Base-by-base conservation (phyloP, 1,140 invertebrate genomes). In the Zelostemma sp. region DNA sequence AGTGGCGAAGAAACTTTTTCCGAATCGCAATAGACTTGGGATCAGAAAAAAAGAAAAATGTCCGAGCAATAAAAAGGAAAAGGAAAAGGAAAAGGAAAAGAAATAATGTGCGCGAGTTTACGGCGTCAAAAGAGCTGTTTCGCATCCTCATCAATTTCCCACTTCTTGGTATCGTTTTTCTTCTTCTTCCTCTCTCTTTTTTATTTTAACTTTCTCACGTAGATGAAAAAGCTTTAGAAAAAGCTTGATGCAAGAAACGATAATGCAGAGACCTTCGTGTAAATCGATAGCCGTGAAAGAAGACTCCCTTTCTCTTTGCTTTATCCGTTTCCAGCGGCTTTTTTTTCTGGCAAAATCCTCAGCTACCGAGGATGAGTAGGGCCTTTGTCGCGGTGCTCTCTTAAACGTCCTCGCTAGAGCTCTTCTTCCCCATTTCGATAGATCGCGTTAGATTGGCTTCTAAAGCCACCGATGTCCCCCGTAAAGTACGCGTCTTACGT, bases 361-460 rank as follows among this genome's bases (percentile, higher is more conserved):
- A 6, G n/a, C 12, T 35, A 8, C 6, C 61, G 53, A 68, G 69
- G 69, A 72, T 72, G 69, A 72, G 60, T 62, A 46, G 53, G 28
- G 57, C 61, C 64, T 72, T 72, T 72, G 69, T 68, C 64, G 57
- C 64, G 64, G 59, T 65, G 60, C 56, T 65, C 69, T 65, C 48
- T 72, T 72, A 68, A 72, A 72, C 25, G 68, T 64, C 64, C 60
- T 59, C 40, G 16, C 62, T 65, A 60, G 40, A 72, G 60, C 59
- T 62, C 59, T 72, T 72, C 56, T 72, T 72, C 56, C 69, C 69
- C 64, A 67, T 72, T 67, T 67, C 63, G 69, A 64, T 67, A 57
- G 69, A 72, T 67, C 69, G 69, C 69, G 64, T 72, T 67, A 67
- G 69, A 72, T 67, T 72, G 69, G 59, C 63, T 72, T 72, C 69